Evolutionary conservation across 2,113 vertebrate species (phyloP), one percentile per base, ranked within the genome.

Genomic region (Numida meleagris): DNA sequence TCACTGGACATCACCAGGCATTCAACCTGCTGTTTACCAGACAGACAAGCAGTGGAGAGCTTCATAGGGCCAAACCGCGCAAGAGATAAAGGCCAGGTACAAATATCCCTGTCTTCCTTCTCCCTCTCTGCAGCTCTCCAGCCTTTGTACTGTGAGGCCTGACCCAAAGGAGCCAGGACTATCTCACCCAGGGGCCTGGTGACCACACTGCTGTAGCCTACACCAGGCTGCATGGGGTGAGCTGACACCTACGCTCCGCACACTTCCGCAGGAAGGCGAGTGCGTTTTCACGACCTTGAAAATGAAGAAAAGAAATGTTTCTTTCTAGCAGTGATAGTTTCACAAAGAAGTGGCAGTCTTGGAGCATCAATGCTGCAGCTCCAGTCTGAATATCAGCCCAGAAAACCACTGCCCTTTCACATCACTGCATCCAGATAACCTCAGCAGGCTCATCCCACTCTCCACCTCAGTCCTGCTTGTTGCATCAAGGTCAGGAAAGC

Each of bases 261-360:
- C 21, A 16, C 0, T 1, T 46, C 21, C 66, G 55, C 7, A 68
- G 51, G 21, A 80, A 86, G 48, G 67, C n/a, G 46, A 91, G 82
- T 25, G 9, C 31, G 17, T 68, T 92, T 90, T 94, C 89, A 91
- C 85, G 94, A 87, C 24, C 72, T 83, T 61, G 46, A 48, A 75
- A 91, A 53, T 11, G 4, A 72, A 58, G 59, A 45, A 48, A 77
- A 86, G n/a, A 43, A 9, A 72, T 14, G 29, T 20, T 67, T 74
- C 53, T 86, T 85, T 96, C 74, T 62, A 96, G 59, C 18, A 17
- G 24, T 7, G 46, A 78, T 9, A 74, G 40, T n/a, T 57, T 86
- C 70, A 89, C 29, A 71, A 74, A 63, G 63, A 94, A 80, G 68
- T 45, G 74, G 59, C 73, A 92, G 82, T 72, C 94, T 12, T 65